These are phyloP conservation scores for Temnopleurus reevesii DNA, from an alignment of 53 echinoderm and acorn worm genomes.

Conservation along the genomic window DNA sequence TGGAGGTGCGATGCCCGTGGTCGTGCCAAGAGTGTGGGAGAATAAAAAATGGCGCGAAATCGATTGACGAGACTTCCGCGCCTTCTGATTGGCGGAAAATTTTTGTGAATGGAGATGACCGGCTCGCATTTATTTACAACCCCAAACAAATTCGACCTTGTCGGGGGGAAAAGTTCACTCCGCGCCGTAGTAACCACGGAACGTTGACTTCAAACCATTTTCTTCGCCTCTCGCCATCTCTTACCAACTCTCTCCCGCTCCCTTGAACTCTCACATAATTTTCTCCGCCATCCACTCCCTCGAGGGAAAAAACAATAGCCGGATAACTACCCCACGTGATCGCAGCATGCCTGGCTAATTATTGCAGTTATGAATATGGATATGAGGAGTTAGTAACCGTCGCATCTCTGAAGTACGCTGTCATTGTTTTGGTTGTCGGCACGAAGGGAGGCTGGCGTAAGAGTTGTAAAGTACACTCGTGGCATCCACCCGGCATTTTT, in stretches of 20 bases:
- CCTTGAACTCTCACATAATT: too few relatives aligned
- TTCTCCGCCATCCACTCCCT: neutral
- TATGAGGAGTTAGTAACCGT: neutral
- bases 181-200: neutral
- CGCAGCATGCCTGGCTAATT: constrained; percentile 7
- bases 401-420: neutral
- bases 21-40: neutral
- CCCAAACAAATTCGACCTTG: constrained; percentile 47
- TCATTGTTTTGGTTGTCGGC: constrained; percentile 20
- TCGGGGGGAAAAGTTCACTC: constrained; percentile 47
- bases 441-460: neutral
- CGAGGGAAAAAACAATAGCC: neutral
- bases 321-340: constrained; percentile 23
- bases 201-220: constrained; percentile 6
- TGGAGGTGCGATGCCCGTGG: too few relatives aligned
- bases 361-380: constrained; percentile 29
- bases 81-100: constrained; percentile 1
- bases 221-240: neutral
- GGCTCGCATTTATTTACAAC: neutral
- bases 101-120: constrained; percentile 27
- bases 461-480: neutral
- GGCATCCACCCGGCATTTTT: neutral
- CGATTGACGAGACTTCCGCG: neutral
- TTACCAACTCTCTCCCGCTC: neutral
- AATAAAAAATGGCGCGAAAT: constrained; percentile 28